A percentile compares a stretch with the other conserved stretches of the same genome.
phyloP scores from a whole-genome alignment of 2,888 invertebrate genomes.

The Cloeon dipterum region DNA sequence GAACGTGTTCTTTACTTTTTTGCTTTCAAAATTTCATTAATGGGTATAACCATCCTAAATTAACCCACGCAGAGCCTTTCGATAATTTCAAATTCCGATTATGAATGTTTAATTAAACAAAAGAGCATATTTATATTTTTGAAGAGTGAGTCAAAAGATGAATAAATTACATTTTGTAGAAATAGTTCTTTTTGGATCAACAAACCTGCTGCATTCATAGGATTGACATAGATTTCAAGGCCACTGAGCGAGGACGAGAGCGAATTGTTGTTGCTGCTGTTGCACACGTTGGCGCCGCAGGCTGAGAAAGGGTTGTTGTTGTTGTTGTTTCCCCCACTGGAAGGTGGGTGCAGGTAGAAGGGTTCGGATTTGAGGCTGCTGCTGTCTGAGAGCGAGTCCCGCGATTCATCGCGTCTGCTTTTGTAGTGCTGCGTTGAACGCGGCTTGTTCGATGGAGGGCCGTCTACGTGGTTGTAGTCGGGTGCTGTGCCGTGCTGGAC shows the following conservation, averaged over 20 bases:
- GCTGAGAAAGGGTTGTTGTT: conserved; percentile 16
- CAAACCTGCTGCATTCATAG: conserved; percentile 29
- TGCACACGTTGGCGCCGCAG: conserved; percentile 6
- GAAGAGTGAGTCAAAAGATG: too few species aligned
- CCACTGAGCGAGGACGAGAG: conserved; percentile 12
- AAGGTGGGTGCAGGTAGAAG: conserved; percentile 45
- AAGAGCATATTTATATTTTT: too few species aligned
- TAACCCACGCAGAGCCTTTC: too few species aligned
- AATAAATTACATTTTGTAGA: too few species aligned
- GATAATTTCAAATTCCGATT: too few species aligned
- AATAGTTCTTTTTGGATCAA: too few species aligned
- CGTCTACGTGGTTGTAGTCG: conserved; percentile 30
- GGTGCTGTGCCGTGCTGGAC: conserved; percentile 57
- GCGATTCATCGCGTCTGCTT: background rate
- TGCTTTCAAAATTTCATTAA: too few species aligned
- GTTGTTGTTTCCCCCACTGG: conserved; percentile 16
- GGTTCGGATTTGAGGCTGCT: conserved; percentile 23
- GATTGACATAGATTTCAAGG: conserved; percentile 66
- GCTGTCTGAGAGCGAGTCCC: background rate
- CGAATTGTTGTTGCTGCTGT: background rate
- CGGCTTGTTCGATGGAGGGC: conserved; percentile 7
- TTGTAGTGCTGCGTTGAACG: background rate
- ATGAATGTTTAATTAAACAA: too few species aligned
- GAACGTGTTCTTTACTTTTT: too few species aligned
- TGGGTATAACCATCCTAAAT: too few species aligned